Conservation (phyloP, 2,113 vertebrate genomes). For the Calcarius ornatus region DNA sequence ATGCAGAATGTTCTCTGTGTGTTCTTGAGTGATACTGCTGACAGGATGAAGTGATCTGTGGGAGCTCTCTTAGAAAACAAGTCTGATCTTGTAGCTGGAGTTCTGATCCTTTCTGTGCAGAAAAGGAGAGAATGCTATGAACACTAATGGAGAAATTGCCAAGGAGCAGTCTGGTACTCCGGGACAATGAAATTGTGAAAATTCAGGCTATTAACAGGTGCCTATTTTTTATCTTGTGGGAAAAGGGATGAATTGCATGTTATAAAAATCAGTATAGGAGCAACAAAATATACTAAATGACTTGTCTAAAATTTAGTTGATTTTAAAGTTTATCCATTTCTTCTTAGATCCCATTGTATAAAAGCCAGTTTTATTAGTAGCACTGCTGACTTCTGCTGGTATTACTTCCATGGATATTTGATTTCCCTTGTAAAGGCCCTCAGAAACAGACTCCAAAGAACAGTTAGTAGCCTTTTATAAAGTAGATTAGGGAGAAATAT, state of each 20-base stretch:
- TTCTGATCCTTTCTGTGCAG: neutral
- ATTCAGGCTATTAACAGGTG: fast-evolving
- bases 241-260: neutral
- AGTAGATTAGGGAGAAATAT: neutral
- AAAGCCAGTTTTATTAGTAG: neutral
- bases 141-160: neutral
- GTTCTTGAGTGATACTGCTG: neutral
- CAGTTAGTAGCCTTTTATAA: neutral
- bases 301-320: neutral
- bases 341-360: neutral
- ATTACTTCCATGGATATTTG: neutral
- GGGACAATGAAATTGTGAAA: neutral
- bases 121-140: neutral
- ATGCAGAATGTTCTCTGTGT: neutral
- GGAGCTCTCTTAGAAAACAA: neutral
- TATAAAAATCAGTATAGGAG: neutral
- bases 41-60: neutral
- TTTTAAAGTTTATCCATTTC: neutral
- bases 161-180: neutral
- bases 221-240: neutral
- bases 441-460: neutral
- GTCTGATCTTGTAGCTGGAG: neutral
- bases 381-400: neutral
- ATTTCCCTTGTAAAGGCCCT: neutral
- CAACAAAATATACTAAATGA: neutral